Conservation (phyloP, 2,113 vertebrate genomes). For the Aegithalos caudatus region DNA sequence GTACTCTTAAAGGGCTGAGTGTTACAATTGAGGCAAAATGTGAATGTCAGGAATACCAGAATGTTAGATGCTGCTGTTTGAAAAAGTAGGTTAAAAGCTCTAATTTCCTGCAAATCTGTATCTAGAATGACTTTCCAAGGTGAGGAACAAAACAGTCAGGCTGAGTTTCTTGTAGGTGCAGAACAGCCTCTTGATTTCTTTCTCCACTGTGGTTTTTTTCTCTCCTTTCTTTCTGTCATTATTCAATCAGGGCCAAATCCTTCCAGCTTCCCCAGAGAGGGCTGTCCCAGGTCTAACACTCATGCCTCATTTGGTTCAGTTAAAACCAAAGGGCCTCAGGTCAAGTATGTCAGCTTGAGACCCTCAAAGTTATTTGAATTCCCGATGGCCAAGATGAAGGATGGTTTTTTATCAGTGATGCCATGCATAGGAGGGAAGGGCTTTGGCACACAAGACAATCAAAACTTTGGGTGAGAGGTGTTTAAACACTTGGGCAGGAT, state of each 20-base stretch:
- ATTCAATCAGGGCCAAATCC: not conserved
- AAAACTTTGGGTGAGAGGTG: not conserved
- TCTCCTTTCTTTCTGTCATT: not conserved
- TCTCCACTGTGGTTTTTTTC: not conserved
- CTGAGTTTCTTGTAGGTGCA: not conserved
- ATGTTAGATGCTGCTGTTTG: not conserved
- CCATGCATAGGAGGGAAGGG: not conserved
- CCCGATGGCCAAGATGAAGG: not conserved
- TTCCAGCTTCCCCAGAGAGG: not conserved
- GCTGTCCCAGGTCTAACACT: not conserved
- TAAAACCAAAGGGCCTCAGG: not conserved
- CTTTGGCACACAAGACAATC: not conserved
- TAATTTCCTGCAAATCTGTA: not conserved
- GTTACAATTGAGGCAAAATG: not conserved
- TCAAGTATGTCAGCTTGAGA: not conserved
- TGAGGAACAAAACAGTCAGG: not conserved
- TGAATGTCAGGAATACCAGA: not conserved
- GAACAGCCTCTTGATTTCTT: not conserved
- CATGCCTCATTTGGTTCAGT: not conserved
- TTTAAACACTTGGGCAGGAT: not conserved
- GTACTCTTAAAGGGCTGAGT: not conserved
- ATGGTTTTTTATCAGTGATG: not conserved
- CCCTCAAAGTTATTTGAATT: not conserved
- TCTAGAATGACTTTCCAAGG: not conserved
- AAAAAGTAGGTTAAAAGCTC: not conserved